phyloP scores from a whole-genome alignment of 2,797 vertebrate species.

The Pangasius larnaudii region DNA sequence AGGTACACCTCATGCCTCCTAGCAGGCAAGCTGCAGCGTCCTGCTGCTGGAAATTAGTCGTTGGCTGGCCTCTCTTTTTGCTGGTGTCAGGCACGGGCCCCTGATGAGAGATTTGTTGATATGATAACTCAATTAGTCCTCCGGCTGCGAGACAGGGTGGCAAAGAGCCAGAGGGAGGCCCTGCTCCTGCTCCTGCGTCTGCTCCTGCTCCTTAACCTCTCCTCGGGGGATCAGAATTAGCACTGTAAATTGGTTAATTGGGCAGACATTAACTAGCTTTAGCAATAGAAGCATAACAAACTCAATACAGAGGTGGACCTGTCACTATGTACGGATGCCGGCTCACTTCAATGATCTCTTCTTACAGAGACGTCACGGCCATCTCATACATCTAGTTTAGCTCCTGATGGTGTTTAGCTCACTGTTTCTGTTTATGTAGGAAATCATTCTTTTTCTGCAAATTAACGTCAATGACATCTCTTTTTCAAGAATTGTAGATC shows the following conservation, averaged over 20 bases:
- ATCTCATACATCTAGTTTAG: neutral
- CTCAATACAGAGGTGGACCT: neutral
- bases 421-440: neutral
- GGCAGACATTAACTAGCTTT: conserved; percentile 35
- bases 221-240: conserved; percentile 75
- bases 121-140: conserved; percentile 83
- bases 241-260: conserved; percentile 77
- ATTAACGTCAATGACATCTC: neutral
- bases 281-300: conserved; percentile 9
- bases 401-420: neutral
- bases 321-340: neutral
- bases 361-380: neutral
- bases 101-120: conserved; percentile 81
- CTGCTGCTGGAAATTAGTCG: conserved; percentile 78
- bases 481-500: neutral
- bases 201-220: conserved; percentile 76
- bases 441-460: neutral
- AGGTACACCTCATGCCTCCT: conserved; percentile 69
- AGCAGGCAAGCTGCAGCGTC: conserved; percentile 58
- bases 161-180: conserved; percentile 67
- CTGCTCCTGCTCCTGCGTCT: conserved; percentile 68
- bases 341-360: neutral
- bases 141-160: conserved; percentile 75
- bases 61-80: conserved; percentile 73
- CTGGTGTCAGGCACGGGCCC: conserved; percentile 72